Evolutionary conservation across 2,113 vertebrate species (phyloP), one percentile per base, ranked within the genome.

Genomic region (Sebastes fasciatus): DNA sequence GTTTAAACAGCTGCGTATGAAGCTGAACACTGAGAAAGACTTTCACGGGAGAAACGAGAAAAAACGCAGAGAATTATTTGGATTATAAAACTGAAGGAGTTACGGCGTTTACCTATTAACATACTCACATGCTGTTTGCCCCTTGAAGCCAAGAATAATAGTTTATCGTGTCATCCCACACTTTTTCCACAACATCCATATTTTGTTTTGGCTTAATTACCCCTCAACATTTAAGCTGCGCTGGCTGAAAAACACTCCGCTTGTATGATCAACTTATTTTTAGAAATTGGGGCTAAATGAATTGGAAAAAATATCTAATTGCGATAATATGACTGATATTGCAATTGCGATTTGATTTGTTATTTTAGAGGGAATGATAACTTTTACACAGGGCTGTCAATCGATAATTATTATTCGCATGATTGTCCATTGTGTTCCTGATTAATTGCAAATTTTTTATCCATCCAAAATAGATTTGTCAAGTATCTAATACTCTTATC

Each of bases 1-100:
- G 86, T 91, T 91, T 48, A 88, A 86, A 68, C 65, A 61, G 88
- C 76, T 21, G 54, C 42, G 14, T 64, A 4, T 21, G n/a, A 73
- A 76, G 84, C 48, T 68, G n/a, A 26, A 21, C 21, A n/a, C 55
- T 55, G 62, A 83, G 63, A 63, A 77, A 87, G 62, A 43, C 11
- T 60, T 79, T 77, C 19, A 61, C 1, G 13, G 40, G 66, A 76
- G 72, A 58, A 40, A 52, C 34, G 14, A 45, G n/a, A 64, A 54
- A 72, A 77, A 63, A 77, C 48, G 57, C 64, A 74, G 85, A 69
- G 67, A 83, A 52, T 61, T 16, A 21, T 85, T 57, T 63, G 62
- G 42, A 73, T 83, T 40, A 66, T 74, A n/a, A 57, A 48, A 74
- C 58, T n/a, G 6, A 61, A 79, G 72, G 69, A 63, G 57, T 68